Base-by-base conservation (phyloP, 1,140 invertebrate genomes). In the Coelopa frigida region DNA sequence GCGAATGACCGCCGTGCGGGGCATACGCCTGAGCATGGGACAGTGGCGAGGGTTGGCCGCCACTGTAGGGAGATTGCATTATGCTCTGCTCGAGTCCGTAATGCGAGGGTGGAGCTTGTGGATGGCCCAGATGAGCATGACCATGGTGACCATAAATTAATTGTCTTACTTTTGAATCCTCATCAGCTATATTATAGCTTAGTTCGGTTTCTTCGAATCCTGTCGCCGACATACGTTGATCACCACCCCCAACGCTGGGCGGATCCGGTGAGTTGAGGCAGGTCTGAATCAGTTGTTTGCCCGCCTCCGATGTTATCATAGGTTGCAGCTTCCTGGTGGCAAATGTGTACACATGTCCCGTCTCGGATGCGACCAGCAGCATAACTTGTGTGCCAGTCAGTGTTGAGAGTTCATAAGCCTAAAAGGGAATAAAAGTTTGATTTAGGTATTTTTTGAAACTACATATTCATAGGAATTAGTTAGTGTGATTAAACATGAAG, bases 291-390 rank as follows among this genome's bases (percentile, higher is more conserved):
- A 99, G 78, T 36, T 92, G 87, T 73, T 99, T 99, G 37, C 96
- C 97, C 45, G 93, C 92, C 64, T 99, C 96, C 56, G 92, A 96
- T 12, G 93, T 97, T 68, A 99, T 99, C 94, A 99, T 99, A 39
- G 96, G 97, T 72, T 99, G 94, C 32, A 99, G 77, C 73, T 99
- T 99, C 44, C 93, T 78, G 37, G 97, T 99, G 24, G 97, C 96
- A 76, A 98, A 99, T 38, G 97, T 99, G 75, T 99, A 99, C 55
- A 99, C 96, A 75, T 99, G 97, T 4, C 96, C 93, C 11, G 92
- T 96, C 72, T 96, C 93, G 26, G 89, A 93, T 23, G 92, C 93
- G 44, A 96, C 93, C 59, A 96, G 74, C 44, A 96, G 73, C 92
- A 95, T 97, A 68, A 99, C 95, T 77, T 99, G 95, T 11, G 97